Evolutionary conservation across 2,797 vertebrate species (phyloP), one percentile per base, ranked within the genome.

Genomic region (Eupleurogrammus muticus): DNA sequence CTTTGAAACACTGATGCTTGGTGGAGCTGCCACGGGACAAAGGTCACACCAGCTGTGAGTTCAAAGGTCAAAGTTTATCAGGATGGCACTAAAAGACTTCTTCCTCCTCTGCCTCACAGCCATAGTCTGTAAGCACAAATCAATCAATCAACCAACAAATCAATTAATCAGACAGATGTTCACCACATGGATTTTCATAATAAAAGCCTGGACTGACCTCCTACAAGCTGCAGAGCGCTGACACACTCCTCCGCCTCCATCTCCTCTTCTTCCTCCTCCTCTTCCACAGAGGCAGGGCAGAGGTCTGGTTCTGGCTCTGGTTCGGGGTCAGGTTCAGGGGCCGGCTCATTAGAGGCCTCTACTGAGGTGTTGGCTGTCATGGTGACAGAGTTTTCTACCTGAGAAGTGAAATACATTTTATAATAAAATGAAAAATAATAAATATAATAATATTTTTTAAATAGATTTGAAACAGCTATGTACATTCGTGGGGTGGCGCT

Each of bases 221-320:
- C 96, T 61, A 98, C 91, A n/a, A 99, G 93, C 90, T 95, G 93
- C 87, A 98, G 91, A 44, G 97, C 97, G 0, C 97, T 98, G 80
- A 98, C 93, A 24, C 97, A 98, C 66, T 95, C 95, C 75, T 99
- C 97, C 1, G 96, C 96, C 17, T 91, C 93, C 2, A 94, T 94
- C 1, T 93, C 94, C 14, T 95, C 94, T 0, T 95, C 96, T 0
- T 93, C 88, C 9, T 60, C 81, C 19, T 82, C 89, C 40, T 89
- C 81, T 12, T 77, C 76, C 9, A 48, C 17, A 0, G 51, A 32
- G 42, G 36, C 0, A 17, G 73, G 11, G 42, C 13, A 10, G 9
- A 21, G 1, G 6, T 53, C 56, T 5, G 69, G n/a, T 12, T 62
- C 12, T 7, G 32, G 1, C 5, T 51, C 53, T 5, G 69, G 20